Conservation (phyloP, 2,113 vertebrate species). For the Leptobrachium leishanense region DNA sequence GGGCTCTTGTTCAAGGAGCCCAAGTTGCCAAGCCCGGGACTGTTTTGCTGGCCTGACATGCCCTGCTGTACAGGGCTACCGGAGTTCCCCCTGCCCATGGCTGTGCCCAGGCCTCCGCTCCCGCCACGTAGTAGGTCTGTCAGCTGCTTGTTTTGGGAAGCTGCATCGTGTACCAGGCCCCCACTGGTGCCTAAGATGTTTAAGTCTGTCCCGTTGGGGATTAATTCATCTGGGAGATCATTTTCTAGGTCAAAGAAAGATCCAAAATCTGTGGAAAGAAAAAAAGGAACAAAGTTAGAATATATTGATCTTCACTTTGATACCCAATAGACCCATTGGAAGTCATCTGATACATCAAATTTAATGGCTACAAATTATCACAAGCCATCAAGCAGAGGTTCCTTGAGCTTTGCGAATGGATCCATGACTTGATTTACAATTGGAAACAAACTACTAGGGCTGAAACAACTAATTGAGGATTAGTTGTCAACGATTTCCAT, state of each 20-base stretch:
- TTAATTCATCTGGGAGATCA: constrained; percentile 96
- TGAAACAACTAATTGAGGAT: too few relatives aligned
- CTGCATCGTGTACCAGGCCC: constrained; percentile 85
- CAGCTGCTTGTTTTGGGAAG: constrained; percentile 95
- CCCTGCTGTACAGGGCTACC: constrained; percentile 79
- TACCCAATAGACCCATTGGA: too few relatives aligned
- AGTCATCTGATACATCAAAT: too few relatives aligned
- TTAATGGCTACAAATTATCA: too few relatives aligned
- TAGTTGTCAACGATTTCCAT: too few relatives aligned
- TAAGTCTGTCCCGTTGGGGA: constrained; percentile 89
- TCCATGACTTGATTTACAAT: too few relatives aligned
- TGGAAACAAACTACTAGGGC: too few relatives aligned
- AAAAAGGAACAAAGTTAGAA: constrained; percentile 49
- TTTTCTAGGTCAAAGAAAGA: constrained; percentile 96
- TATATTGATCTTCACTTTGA: too few relatives aligned
- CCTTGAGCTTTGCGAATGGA: too few relatives aligned
- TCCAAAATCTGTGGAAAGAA: constrained; percentile 83
- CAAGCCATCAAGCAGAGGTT: too few relatives aligned
- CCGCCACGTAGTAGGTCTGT: constrained; percentile 92
- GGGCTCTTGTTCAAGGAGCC: constrained; percentile 84
- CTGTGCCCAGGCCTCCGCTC: constrained; percentile 75
- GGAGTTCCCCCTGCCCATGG: constrained; percentile 77
- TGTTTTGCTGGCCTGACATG: constrained; percentile 78
- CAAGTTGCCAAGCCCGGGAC: constrained; percentile 61
- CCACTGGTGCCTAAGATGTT: constrained; percentile 80